These are phyloP conservation scores for Hyalella azteca DNA, from an alignment of 2,888 invertebrate species.

Conservation along the genomic window DNA sequence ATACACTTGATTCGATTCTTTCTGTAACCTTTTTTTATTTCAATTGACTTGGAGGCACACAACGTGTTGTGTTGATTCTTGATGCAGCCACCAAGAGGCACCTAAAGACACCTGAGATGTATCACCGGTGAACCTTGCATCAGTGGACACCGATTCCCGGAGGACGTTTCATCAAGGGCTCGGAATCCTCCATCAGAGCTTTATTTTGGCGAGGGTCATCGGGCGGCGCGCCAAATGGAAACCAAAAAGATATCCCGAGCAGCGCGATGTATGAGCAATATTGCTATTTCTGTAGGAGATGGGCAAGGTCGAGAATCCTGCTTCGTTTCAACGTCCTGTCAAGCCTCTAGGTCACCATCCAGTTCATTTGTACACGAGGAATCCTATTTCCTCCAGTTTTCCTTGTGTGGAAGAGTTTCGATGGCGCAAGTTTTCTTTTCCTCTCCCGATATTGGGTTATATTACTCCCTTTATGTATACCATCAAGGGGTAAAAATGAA, in stretches of 20 bases:
- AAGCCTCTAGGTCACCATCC: constrained; percentile 27
- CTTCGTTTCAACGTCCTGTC: not conserved
- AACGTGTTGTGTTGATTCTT: too few relatives aligned
- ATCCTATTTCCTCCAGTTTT: constrained; percentile 35
- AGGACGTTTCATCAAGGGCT: constrained; percentile 29
- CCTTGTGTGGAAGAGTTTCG: constrained; percentile 37
- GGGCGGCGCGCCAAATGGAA: constrained; percentile 36
- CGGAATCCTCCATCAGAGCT: constrained; percentile 36
- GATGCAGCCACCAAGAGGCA: too few relatives aligned
- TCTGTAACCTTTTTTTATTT: too few relatives aligned
- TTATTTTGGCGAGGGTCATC: constrained; percentile 36
- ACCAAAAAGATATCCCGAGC: constrained; percentile 17
- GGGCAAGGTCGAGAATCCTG: constrained; percentile 3
- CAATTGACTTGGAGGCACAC: too few relatives aligned
- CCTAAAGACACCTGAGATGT: constrained; percentile 35
- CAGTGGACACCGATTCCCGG: constrained; percentile 33
- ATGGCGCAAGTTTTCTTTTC: constrained; percentile 36
- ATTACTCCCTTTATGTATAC: constrained; percentile 30
- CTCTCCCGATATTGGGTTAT: constrained; percentile 37
- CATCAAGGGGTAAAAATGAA: constrained; percentile 22
- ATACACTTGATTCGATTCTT: too few relatives aligned
- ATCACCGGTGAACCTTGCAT: constrained; percentile 25
- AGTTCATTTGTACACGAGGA: constrained; percentile 34
- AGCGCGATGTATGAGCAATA: constrained; percentile 2
- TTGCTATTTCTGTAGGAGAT: constrained; percentile 5